Evolutionary conservation across 2,113 vertebrate species (phyloP).

Genomic region (Empidonax traillii): DNA sequence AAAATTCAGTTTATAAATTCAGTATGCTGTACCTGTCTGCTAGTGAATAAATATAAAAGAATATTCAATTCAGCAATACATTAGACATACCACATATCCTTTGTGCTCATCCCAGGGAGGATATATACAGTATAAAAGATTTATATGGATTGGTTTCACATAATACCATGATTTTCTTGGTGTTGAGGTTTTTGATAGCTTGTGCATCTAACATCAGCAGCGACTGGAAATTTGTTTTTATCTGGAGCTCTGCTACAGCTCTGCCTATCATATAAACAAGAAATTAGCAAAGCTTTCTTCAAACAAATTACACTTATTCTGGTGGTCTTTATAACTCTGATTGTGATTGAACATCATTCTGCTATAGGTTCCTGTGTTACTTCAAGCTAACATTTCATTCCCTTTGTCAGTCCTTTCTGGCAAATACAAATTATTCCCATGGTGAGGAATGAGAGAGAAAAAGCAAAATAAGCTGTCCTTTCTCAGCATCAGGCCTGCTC

Average conservation of each 20-base stretch:
- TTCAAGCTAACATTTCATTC: conserved; percentile 39
- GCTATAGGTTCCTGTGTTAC: conserved; percentile 14
- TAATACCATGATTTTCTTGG: conserved; percentile 53
- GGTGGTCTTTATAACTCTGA: conserved; percentile 15
- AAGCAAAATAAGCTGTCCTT: conserved; percentile 10
- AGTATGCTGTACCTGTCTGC: conserved; percentile 16
- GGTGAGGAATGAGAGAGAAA: not conserved
- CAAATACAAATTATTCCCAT: not conserved
- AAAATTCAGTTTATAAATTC: conserved; percentile 58
- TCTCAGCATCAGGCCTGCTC: not conserved
- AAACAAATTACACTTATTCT: not conserved
- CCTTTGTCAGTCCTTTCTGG: conserved; percentile 1
- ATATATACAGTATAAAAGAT: conserved; percentile 43
- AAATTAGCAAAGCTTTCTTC: conserved; percentile 48
- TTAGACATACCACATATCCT: conserved; percentile 48
- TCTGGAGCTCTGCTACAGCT: conserved; percentile 46
- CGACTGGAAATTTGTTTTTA: conserved; percentile 51
- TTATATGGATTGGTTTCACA: conserved; percentile 55
- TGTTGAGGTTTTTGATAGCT: conserved; percentile 60
- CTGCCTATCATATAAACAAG: conserved; percentile 24
- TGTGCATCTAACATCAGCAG: conserved; percentile 31
- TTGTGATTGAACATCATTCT: conserved; percentile 11
- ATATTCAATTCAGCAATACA: conserved; percentile 27
- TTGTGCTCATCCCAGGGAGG: conserved; percentile 32
- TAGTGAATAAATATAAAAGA: conserved; percentile 50